Conservation (phyloP, 2,797 vertebrate genomes). For the Enteromius fasciolatus region DNA sequence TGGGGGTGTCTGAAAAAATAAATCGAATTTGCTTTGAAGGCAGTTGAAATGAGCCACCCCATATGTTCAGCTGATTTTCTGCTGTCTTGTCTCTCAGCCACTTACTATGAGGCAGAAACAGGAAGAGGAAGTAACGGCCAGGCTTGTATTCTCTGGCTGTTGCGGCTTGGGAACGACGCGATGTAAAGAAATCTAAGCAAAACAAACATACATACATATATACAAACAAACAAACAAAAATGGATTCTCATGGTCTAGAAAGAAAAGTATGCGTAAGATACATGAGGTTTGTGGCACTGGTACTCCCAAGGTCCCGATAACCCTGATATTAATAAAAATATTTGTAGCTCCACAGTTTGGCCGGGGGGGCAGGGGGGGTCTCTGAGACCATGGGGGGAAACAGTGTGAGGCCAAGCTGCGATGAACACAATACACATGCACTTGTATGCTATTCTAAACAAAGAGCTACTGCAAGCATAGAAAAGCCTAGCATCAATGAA, state of each 20-base stretch:
- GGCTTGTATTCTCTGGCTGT: slow-evolving; percentile 67
- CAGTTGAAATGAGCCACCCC: slow-evolving; percentile 55
- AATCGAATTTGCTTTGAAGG: slow-evolving; percentile 42
- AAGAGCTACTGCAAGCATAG: slow-evolving; percentile 47
- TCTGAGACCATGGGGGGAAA: slow-evolving; percentile 48
- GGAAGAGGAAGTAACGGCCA: slow-evolving; percentile 67
- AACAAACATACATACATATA: slow-evolving; percentile 68
- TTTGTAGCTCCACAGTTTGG: slow-evolving; percentile 33
- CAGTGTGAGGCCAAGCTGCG: slow-evolving; percentile 56
- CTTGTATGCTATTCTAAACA: slow-evolving; percentile 49
- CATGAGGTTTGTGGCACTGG: slow-evolving; percentile 56
- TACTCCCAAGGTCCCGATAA: slow-evolving; percentile 46
- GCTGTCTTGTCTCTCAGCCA: slow-evolving; percentile 64
- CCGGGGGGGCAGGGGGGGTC: slow-evolving; percentile 15
- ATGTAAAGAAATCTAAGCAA: slow-evolving; percentile 72
- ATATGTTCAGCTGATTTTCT: slow-evolving; percentile 48
- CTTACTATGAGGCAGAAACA: slow-evolving; percentile 73
- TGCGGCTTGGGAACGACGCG: slow-evolving; percentile 68
- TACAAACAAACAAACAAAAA: slow-evolving; percentile 64
- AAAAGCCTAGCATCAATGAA: slow-evolving; percentile 50
- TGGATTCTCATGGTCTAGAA: slow-evolving; percentile 65
- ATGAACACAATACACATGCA: slow-evolving; percentile 56
- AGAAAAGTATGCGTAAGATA: slow-evolving; percentile 60
- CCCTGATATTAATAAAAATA: slow-evolving; percentile 26
- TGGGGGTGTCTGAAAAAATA: neutral